Evolutionary conservation across 2,113 vertebrate species (phyloP).

Genomic region (Gadus macrocephalus): DNA sequence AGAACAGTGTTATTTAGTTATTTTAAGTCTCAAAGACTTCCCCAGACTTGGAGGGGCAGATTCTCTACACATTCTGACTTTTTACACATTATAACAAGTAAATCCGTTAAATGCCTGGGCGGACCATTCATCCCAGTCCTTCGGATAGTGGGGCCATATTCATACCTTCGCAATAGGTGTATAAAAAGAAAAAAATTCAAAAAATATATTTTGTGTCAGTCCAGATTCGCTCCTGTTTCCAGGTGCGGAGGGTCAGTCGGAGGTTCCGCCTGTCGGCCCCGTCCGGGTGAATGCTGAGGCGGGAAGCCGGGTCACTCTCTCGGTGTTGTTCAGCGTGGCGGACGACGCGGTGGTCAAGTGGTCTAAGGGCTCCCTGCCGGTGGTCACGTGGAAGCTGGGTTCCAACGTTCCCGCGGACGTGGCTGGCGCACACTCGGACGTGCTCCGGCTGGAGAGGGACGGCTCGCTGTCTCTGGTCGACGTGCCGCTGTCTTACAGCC

Average conservation of each 20-base stretch:
- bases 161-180: too few species aligned
- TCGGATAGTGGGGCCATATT: too few species aligned
- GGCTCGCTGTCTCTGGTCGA: conserved; percentile 61
- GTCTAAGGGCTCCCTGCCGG: conserved; percentile 28
- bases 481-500: conserved; percentile 27
- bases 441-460: conserved; percentile 36
- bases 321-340: conserved; percentile 49
- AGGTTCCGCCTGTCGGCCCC: conserved; percentile 30
- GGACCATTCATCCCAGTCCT: too few species aligned
- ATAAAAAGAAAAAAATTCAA: too few species aligned
- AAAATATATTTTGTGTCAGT: too few species aligned
- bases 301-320: conserved; percentile 58
- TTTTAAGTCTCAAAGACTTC: too few species aligned
- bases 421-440: fast-evolving
- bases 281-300: conserved; percentile 19
- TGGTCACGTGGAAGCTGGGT: conserved; percentile 55
- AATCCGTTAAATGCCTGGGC: too few species aligned
- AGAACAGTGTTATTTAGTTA: too few species aligned
- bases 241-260: conserved; percentile 47
- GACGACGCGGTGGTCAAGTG: conserved; percentile 49
- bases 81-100: too few species aligned
- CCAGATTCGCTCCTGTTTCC: neutral
- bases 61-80: too few species aligned
- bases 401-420: conserved; percentile 17
- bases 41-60: too few species aligned